Evolutionary conservation across 2,888 invertebrate genomes (phyloP).

Genomic region (Taenaris catops): DNA sequence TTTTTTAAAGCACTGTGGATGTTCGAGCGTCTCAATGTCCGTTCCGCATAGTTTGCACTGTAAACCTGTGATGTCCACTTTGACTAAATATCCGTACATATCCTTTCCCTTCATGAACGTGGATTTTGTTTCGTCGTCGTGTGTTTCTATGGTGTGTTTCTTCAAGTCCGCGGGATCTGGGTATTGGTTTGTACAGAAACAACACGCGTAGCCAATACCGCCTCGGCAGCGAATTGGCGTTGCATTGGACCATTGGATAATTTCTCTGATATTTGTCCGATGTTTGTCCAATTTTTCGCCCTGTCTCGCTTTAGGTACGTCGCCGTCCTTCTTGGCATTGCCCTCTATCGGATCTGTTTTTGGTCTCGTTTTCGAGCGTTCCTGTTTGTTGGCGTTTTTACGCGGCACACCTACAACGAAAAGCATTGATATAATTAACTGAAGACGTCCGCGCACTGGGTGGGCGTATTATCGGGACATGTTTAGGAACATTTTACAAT

Average conservation of each 20-base stretch:
- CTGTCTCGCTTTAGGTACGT: conserved; percentile 21
- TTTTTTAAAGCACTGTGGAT: not conserved
- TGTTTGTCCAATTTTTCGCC: conserved; percentile 31
- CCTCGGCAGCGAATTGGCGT: conserved; percentile 39
- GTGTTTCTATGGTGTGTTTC: conserved; percentile 33
- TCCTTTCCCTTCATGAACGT: conserved; percentile 34
- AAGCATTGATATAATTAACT: conserved; percentile 26
- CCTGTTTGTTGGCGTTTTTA: conserved; percentile 21
- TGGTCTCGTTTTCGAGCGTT: conserved; percentile 9
- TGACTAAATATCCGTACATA: conserved; percentile 35
- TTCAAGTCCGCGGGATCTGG: conserved; percentile 38
- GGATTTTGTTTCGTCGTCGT: conserved; percentile 28
- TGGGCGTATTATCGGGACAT: not conserved
- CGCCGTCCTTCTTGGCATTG: conserved; percentile 8
- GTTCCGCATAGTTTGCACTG: conserved; percentile 40
- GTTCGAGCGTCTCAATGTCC: conserved; percentile 33
- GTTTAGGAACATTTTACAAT: not conserved
- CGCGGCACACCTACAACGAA: conserved; percentile 30
- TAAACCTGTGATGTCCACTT: conserved; percentile 48
- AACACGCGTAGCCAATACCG: conserved; percentile 38
- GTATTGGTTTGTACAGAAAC: conserved; percentile 38
- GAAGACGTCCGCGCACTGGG: not conserved
- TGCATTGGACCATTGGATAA: conserved; percentile 40
- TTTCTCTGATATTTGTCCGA: conserved; percentile 33
- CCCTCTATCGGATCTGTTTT: conserved; percentile 11